phyloP scores from a whole-genome alignment of 2,888 invertebrate genomes.

The Agriotes lineatus region DNA sequence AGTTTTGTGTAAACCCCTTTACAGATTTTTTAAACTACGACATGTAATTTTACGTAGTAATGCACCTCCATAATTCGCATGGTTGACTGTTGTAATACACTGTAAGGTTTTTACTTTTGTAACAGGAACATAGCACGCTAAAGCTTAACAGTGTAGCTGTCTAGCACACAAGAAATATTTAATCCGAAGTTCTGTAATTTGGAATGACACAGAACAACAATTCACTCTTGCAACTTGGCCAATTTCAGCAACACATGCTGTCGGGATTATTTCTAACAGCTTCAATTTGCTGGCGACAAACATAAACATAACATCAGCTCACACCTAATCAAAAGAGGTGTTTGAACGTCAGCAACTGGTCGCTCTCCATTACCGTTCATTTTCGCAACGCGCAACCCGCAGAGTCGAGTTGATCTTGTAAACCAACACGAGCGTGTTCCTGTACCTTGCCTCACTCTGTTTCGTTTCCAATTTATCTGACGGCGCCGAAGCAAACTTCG shows the following conservation, averaged over 20 bases:
- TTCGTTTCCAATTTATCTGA: conserved; percentile 1
- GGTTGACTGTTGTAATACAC: no score
- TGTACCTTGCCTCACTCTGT: background rate
- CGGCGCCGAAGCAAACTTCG: conserved; percentile 1
- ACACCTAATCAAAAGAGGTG: conserved; percentile 12
- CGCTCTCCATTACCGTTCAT: conserved; percentile 5
- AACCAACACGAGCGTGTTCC: background rate
- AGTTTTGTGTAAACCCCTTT: no score
- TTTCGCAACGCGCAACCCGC: conserved; percentile 7
- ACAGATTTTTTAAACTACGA: no score
- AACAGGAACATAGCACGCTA: no score
- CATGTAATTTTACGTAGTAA: no score
- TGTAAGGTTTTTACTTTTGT: no score
- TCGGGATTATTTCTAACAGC: conserved; percentile 1
- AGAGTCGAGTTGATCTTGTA: background rate
- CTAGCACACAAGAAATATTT: no score
- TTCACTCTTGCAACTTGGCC: no score
- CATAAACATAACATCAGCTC: conserved; percentile 5
- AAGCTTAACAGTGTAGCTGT: no score
- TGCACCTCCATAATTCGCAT: no score
- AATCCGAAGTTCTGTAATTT: no score
- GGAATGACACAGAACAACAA: no score
- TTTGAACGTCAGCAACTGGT: conserved; percentile 4
- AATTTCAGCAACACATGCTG: background rate
- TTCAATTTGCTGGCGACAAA: conserved; percentile 1